Percentiles rank a stretch among this genome's conserved stretches.
Conservation (phyloP, 2,113 vertebrate genomes). For the Apodemus speciosus region DNA sequence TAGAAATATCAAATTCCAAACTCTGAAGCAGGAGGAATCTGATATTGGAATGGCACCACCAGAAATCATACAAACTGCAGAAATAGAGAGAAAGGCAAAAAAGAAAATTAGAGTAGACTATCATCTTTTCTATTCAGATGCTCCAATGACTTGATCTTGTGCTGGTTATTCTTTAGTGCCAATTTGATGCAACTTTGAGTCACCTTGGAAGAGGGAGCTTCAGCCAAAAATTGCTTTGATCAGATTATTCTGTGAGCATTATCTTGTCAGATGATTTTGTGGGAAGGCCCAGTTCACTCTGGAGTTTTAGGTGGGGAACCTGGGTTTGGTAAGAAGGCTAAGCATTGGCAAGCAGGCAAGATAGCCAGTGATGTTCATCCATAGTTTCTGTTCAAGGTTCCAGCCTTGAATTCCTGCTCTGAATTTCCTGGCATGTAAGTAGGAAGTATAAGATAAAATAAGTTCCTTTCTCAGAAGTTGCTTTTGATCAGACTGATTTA, state of each 20-base stretch:
- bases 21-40: neutral
- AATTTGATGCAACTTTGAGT: neutral
- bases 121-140: too few relatives aligned
- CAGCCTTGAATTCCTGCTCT: neutral
- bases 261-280: neutral
- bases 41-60: neutral
- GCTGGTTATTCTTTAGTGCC: neutral
- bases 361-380: neutral
- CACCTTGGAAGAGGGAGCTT: neutral
- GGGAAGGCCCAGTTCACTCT: neutral
- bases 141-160: neutral
- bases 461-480: neutral
- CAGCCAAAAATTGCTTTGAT: neutral
- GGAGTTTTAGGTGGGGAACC: neutral
- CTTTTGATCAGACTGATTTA: neutral
- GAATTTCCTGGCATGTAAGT: neutral
- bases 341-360: neutral
- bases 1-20: neutral
- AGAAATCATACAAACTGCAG: neutral
- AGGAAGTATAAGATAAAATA: neutral
- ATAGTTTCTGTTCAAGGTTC: neutral
- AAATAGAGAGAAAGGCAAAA: neutral
- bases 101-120: neutral
- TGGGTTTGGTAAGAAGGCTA: neutral
- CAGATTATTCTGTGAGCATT: neutral